Percentiles rank a stretch among this genome's conserved stretches.
Evolutionary conservation across 2,888 invertebrate genomes (phyloP).

Genomic region (Conomelus anceps): DNA sequence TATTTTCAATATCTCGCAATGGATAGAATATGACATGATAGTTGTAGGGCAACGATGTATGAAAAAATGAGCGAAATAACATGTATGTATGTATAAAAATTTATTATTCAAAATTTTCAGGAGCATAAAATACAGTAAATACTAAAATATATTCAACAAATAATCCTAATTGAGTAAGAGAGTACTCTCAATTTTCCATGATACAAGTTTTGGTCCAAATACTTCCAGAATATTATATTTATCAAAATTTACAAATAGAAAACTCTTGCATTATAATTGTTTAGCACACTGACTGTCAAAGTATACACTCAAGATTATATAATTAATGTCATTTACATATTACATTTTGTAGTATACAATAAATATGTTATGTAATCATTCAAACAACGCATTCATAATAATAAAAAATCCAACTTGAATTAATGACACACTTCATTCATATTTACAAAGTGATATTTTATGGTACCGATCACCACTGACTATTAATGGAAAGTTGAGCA

Average conservation of each 20-base stretch:
- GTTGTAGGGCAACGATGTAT: background rate
- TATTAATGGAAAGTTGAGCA: constrained; percentile 5
- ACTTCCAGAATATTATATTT: background rate
- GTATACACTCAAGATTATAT: background rate
- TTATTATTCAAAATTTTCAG: background rate
- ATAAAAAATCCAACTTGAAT: background rate
- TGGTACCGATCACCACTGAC: constrained; percentile 12
- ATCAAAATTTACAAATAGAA: background rate
- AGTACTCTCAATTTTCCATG: background rate
- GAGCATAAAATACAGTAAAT: background rate
- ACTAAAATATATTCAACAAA: background rate
- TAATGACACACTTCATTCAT: background rate
- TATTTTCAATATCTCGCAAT: too few species aligned
- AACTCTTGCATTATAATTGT: background rate
- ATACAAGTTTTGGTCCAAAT: background rate
- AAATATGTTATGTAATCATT: background rate
- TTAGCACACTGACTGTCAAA: background rate
- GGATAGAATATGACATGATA: background rate
- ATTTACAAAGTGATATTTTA: background rate
- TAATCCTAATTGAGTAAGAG: background rate
- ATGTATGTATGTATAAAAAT: background rate
- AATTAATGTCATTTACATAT: background rate
- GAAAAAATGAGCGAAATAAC: background rate
- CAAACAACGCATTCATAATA: background rate
- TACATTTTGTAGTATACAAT: background rate